Conservation (phyloP, 1,140 invertebrate genomes). For the Leptoteleia sp. region DNA sequence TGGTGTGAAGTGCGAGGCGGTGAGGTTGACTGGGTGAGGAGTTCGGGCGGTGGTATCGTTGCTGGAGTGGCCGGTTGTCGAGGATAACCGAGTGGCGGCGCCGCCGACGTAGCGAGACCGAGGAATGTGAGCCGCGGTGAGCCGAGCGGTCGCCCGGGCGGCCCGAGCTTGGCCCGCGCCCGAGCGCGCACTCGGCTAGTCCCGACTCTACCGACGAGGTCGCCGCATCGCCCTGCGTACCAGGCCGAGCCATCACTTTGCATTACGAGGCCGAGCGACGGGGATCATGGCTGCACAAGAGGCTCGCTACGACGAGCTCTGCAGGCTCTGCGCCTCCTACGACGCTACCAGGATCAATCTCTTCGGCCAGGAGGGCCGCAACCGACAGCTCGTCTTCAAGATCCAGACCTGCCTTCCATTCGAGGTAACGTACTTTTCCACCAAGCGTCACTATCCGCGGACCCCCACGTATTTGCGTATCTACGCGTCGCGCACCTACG, state of each 20-base stretch:
- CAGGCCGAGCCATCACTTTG: conserved; percentile 12
- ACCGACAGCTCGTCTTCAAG: conserved; percentile 80
- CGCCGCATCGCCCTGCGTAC: conserved; percentile 16
- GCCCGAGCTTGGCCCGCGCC: conserved; percentile 17
- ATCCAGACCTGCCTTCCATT: conserved; percentile 81
- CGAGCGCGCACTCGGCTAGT: conserved; percentile 34
- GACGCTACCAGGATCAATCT: conserved; percentile 81
- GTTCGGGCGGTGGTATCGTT: too few species aligned
- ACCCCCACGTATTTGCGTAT: too few species aligned
- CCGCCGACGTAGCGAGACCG: neutral
- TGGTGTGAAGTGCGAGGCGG: too few species aligned
- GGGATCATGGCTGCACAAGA: conserved; percentile 70
- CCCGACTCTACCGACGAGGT: conserved; percentile 29
- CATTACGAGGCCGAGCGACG: conserved; percentile 1
- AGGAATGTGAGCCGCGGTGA: conserved; percentile 5
- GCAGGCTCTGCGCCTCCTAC: conserved; percentile 81
- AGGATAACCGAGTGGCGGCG: too few species aligned
- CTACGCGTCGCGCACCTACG: too few species aligned
- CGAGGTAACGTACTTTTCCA: conserved; percentile 73
- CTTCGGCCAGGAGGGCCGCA: conserved; percentile 80
- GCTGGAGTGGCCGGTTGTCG: too few species aligned
- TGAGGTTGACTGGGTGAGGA: too few species aligned
- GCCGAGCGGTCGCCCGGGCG: conserved; percentile 27
- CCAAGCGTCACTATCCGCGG: too few species aligned
- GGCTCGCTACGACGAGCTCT: conserved; percentile 78